Evolutionary conservation across 2,888 invertebrate species (phyloP).

Genomic region (Sminthurides aquaticus): DNA sequence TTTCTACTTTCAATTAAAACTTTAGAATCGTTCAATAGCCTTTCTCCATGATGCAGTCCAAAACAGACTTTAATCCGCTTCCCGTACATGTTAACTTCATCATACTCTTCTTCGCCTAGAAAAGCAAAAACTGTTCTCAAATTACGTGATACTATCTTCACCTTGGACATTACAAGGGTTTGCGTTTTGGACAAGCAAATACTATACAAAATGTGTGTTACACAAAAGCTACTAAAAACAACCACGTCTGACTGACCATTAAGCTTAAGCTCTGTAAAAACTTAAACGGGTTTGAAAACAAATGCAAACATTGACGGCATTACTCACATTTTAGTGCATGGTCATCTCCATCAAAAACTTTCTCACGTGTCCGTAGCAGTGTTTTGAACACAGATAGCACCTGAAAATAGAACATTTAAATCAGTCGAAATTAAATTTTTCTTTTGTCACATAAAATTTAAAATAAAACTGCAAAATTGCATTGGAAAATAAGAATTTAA

Average conservation of each 20-base stretch:
- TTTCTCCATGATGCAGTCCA: conserved; percentile 1
- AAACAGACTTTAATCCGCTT: conserved; percentile 8
- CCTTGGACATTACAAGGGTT: too few relatives aligned
- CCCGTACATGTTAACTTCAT: conserved; percentile 11
- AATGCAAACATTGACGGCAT: not conserved
- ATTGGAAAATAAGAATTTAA: too few relatives aligned
- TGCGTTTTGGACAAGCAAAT: too few relatives aligned
- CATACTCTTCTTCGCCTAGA: conserved; percentile 7
- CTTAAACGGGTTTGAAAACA: not conserved
- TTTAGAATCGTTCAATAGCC: not conserved
- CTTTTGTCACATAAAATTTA: too few relatives aligned
- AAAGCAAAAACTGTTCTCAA: not conserved
- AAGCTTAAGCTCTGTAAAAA: not conserved
- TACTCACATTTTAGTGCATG: conserved; percentile 29
- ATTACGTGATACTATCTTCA: too few relatives aligned
- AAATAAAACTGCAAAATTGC: too few relatives aligned
- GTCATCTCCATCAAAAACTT: conserved; percentile 33
- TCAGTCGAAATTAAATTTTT: too few relatives aligned
- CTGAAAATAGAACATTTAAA: conserved; percentile 21
- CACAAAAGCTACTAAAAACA: too few relatives aligned
- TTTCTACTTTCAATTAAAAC: too few relatives aligned
- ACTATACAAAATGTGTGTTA: too few relatives aligned
- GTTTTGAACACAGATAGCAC: conserved; percentile 36
- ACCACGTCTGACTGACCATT: not conserved
- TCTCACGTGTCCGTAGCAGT: conserved; percentile 32